Percentiles rank a stretch among this genome's conserved stretches.
These are phyloP conservation scores for Callipepla squamata DNA, from an alignment of 2,113 vertebrate species.

Conservation along the genomic window DNA sequence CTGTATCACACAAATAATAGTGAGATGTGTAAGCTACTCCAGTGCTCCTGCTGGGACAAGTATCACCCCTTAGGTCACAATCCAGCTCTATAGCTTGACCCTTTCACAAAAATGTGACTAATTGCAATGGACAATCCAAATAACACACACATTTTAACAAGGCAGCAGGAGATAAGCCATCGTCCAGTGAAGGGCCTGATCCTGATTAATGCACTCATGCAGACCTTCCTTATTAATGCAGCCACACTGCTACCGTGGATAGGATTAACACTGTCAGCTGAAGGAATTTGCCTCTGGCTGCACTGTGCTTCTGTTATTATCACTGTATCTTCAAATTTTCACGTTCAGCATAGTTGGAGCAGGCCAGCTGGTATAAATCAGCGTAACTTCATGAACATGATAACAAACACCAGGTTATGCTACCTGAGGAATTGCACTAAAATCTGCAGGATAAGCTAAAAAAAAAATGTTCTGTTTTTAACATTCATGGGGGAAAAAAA, in stretches of 20 bases:
- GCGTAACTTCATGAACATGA: conserved; percentile 1
- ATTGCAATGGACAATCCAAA: neutral
- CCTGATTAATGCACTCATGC: neutral
- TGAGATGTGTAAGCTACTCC: neutral
- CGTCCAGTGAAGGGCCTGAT: neutral
- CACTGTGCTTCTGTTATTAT: neutral
- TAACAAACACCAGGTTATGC: conserved; percentile 2
- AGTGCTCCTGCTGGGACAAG: neutral
- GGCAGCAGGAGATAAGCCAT: neutral
- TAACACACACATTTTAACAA: neutral
- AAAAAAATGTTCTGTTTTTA: neutral
- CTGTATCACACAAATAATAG: neutral
- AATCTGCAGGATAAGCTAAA: conserved; percentile 3
- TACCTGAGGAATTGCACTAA: conserved; percentile 8
- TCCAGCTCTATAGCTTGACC: neutral
- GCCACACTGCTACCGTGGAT: neutral
- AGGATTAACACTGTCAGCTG: conserved; percentile 9
- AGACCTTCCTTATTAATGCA: neutral
- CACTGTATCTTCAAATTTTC: conserved; percentile 19
- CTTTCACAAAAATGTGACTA: neutral
- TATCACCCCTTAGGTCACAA: neutral
- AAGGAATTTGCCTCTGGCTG: conserved; percentile 46
- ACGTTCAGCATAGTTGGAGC: neutral
- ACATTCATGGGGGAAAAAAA: neutral
- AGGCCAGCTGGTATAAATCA: conserved; percentile 39